Evolutionary conservation across 2,113 vertebrate species (phyloP), one percentile per base, ranked within the genome.

Genomic region (Tupaia tana): DNA sequence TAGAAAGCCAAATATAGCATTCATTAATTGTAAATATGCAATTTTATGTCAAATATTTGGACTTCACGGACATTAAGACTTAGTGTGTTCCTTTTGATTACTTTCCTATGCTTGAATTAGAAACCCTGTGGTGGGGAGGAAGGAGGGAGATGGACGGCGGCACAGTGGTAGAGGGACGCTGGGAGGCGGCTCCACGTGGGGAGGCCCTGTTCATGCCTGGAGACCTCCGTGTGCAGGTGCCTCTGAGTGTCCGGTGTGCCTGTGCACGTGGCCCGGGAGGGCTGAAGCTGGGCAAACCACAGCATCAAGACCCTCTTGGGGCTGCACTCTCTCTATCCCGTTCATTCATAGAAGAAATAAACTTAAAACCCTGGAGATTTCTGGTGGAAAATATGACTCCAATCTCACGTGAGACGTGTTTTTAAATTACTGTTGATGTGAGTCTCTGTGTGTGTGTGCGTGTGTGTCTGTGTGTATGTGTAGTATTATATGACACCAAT

Each of bases 341-440:
- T 43, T 43, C 43, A 43, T 43, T 43, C 43, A 43, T 6, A 43
- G 43, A 43, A 43, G 43, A 43, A 43, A 43, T 43, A 43, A 43
- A 43, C 75, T 88, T 58, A 96, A 97, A 93, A 25, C 34, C 13
- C 25, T 78, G 81, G 29, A 11, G 19, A 85, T 94, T 90, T 91
- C 34, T 73, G 59, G 22, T 71, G 13, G 29, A 93, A 92, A 94
- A 94, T 79, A 90, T 24, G 31, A 58, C 8, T 82, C 29, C 18
- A 54, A 56, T 90, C 9, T 7, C 13, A 87, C 31, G 15, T 69
- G 56, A 74, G n/a, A 79, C 3, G 34, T 73, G 84, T 82, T 70
- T 79, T 93, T 89, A 87, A 75, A 91, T 61, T 54, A 71, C 29
- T 79, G 5, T 58, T 4, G 71, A 10, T 79, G 14, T 43, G 14